Conservation (phyloP, 2,113 vertebrate genomes). For the Ameiurus melas region DNA sequence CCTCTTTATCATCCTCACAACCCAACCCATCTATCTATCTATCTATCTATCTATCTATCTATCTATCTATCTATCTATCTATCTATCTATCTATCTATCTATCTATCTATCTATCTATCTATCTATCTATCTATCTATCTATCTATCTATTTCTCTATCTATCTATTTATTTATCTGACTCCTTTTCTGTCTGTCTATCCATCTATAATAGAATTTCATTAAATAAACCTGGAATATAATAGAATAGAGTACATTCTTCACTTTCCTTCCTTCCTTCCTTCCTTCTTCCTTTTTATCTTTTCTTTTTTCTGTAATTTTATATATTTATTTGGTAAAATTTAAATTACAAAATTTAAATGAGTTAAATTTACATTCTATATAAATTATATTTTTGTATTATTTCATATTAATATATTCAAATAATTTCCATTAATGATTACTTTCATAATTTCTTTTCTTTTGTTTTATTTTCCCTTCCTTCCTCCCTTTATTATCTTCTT, state of each 20-base stretch:
- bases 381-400: neutral
- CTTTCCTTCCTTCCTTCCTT: neutral
- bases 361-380: too few species aligned
- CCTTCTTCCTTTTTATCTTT: neutral
- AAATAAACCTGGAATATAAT: too few species aligned
- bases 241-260: neutral
- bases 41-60: slow-evolving; percentile 4
- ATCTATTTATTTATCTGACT: too few species aligned
- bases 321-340: neutral
- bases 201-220: too few species aligned
- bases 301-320: neutral
- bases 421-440: neutral
- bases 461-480: neutral
- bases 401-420: neutral
- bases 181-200: too few species aligned
- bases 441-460: neutral
- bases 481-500: too few species aligned
- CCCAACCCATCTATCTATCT: neutral
- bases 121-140: neutral
- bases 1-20: slow-evolving; percentile 29
- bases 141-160: neutral
- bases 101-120: too few species aligned
- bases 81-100: neutral
- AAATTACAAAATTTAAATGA: too few species aligned
- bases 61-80: slow-evolving; percentile 10